Conservation (phyloP, 2,888 invertebrate species). For the Sabellastarte sp. region DNA sequence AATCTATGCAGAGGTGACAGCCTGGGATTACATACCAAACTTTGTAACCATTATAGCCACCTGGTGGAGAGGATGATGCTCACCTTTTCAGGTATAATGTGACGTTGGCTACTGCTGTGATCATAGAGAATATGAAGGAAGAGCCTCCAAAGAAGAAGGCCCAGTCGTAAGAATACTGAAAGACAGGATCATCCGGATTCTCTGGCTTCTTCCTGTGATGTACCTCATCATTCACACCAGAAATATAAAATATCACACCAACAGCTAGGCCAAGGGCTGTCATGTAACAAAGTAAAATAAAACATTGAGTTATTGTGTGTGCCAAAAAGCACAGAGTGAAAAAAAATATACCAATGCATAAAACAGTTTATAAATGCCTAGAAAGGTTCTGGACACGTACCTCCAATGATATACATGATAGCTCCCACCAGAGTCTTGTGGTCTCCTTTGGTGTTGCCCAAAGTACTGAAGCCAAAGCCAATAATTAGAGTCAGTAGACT, state of each 20-base stretch:
- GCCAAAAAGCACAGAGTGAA: neutral
- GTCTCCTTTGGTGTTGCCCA: conserved; percentile 48
- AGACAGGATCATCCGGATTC: conserved; percentile 35
- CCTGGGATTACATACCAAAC: too few species aligned
- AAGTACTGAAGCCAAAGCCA: conserved; percentile 44
- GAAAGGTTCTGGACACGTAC: conserved; percentile 26
- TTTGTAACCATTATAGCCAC: too few species aligned
- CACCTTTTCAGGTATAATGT: conserved; percentile 46
- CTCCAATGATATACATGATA: conserved; percentile 48
- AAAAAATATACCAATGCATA: conserved; percentile 49
- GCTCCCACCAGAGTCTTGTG: conserved; percentile 49
- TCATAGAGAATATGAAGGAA: conserved; percentile 49
- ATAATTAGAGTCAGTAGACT: conserved; percentile 46
- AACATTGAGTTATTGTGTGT: too few species aligned
- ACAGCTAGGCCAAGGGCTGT: conserved; percentile 50
- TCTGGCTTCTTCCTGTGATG: conserved; percentile 42
- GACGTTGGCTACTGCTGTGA: conserved; percentile 50
- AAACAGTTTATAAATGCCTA: conserved; percentile 38
- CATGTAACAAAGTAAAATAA: too few species aligned
- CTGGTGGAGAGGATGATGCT: too few species aligned
- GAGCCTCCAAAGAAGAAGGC: conserved; percentile 54
- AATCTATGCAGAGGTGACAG: too few species aligned
- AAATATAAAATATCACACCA: conserved; percentile 54
- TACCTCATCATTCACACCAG: conserved; percentile 55
- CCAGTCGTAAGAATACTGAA: conserved; percentile 53